phyloP scores from a whole-genome alignment of 2,888 invertebrate genomes.

The Caenorhabditis becei region DNA sequence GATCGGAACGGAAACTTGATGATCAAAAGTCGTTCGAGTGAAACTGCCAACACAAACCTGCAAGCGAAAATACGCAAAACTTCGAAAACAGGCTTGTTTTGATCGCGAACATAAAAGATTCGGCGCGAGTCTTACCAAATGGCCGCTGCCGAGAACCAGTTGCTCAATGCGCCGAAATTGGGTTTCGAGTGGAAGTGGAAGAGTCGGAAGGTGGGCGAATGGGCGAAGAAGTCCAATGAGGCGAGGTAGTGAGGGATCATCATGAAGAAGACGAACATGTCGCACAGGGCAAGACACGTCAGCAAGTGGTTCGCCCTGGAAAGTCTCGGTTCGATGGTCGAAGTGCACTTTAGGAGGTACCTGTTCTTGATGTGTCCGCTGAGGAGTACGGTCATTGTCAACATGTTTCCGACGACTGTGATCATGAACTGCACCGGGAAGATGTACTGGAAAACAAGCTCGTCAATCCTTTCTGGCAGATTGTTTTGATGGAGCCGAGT shows the following conservation, averaged over 20 bases:
- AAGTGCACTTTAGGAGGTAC: constrained; percentile 24
- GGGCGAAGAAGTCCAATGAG: constrained; percentile 60
- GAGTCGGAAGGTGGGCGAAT: constrained; percentile 62
- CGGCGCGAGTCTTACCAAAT: constrained; percentile 64
- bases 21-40: constrained; percentile 72
- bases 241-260: constrained; percentile 70
- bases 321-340: constrained; percentile 6
- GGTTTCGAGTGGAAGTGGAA: constrained; percentile 70
- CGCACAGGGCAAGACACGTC: constrained; percentile 71
- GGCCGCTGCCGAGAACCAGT: constrained; percentile 76
- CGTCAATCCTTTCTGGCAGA: background rate
- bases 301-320: constrained; percentile 73
- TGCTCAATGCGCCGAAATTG: constrained; percentile 69
- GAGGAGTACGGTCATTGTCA: constrained; percentile 77
- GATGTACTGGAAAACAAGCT: constrained; percentile 65
- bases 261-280: constrained; percentile 72
- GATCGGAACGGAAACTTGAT: constrained; percentile 75
- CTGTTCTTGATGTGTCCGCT: constrained; percentile 72
- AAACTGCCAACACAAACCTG: constrained; percentile 75
- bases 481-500: background rate
- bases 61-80: too few relatives aligned
- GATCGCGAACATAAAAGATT: constrained; percentile 4
- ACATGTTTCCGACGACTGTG: constrained; percentile 77
- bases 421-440: constrained; percentile 78
- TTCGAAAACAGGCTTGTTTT: constrained; percentile 23